Base-by-base conservation (phyloP, 2,797 vertebrate genomes). In the Antennarius maculatus region DNA sequence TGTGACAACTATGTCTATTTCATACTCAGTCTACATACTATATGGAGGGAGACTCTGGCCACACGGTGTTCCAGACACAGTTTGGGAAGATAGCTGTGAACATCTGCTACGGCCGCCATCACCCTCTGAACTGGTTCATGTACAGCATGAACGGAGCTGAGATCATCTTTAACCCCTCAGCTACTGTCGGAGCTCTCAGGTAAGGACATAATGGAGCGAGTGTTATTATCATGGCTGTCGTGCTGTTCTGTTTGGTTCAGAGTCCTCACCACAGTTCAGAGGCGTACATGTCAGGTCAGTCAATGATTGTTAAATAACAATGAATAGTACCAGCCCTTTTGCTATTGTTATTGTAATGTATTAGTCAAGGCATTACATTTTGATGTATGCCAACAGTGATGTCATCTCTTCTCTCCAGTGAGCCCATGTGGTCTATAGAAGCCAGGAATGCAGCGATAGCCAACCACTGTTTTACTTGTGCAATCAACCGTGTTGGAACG, bases 71-170 rank as follows among this genome's bases (percentile, higher is more conserved):
- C 89, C 95, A 98, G 90, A 99, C 97, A 0, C 95, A 92, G 81
- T 99, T 96, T 60, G 97, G 97, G 65, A 91, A 83, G 79, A 95
- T 99, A 14, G 96, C 96, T 0, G 94, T 98, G 65, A 99, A 99
- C 70, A 99, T 99, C 83, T 99, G 97, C 89, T 99, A 95, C 0
- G 97, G 97, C 1, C 95, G 96, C 7, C 98, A 99, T 76, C 98
- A 99, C 71, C 97, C 98, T 42, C 95, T 99, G 69, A 99, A 99
- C 90, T 99, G 98, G 98, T 93, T 99, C 45, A 94, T 98, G 95
- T 99, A 94, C 58, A 95, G 96, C 29, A 59, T 98, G 79, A 96
- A 98, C 0, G 96, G 97, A 76, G 98, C 97, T 0, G 97, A 99
- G 91, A 95, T 99, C 88, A 96, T 99, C 89, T 99, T 99, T 66